Conservation (phyloP, 92 coral and sea anemone genomes). For the Epizoanthus ramosus region DNA sequence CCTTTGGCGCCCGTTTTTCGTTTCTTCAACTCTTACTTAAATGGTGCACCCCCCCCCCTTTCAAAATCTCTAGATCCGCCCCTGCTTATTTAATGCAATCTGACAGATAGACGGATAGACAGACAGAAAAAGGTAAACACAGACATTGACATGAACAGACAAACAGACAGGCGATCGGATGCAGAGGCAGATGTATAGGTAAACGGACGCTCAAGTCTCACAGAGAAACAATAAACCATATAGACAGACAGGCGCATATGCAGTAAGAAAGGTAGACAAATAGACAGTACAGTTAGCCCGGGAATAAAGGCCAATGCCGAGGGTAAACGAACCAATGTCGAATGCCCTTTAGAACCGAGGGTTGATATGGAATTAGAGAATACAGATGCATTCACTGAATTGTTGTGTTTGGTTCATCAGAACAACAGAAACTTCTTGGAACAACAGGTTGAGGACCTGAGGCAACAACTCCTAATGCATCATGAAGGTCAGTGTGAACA, state of each 20-base stretch:
- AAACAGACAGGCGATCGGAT: background rate
- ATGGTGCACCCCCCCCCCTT: no score
- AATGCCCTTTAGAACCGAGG: background rate
- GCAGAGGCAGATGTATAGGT: background rate
- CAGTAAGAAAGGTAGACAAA: background rate
- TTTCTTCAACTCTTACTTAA: no score
- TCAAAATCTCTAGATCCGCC: no score
- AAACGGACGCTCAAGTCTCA: background rate
- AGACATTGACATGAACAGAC: background rate
- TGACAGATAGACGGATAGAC: background rate
- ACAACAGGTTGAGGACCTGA: constrained; percentile 2
- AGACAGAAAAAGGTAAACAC: background rate
- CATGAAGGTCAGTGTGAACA: constrained; percentile 18
- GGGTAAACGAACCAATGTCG: background rate
- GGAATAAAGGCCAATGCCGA: no score
- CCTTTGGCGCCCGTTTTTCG: no score
- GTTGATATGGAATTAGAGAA: background rate
- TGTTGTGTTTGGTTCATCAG: background rate
- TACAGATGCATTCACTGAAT: no score
- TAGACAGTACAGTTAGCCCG: background rate
- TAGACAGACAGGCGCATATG: background rate
- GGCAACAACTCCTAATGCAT: constrained; percentile 8
- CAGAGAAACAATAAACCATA: background rate
- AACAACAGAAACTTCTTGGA: constrained; percentile 14
- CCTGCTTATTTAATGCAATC: no score